Percentiles rank a stretch among this genome's conserved stretches.
Evolutionary conservation across 2,888 invertebrate species (phyloP).

Genomic region (Drosophila mettleri): DNA sequence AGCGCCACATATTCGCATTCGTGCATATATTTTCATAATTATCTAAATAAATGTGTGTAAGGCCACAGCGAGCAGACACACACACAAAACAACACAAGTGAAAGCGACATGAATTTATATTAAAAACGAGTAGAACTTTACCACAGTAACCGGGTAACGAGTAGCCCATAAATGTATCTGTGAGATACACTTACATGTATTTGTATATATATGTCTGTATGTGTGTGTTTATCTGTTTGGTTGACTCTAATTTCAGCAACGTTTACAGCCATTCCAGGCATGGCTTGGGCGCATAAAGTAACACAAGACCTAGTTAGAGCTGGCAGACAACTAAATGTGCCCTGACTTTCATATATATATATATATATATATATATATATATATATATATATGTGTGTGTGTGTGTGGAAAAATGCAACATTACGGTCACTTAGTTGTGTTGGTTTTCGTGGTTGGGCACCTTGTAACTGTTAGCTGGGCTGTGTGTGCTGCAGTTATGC

Average conservation of each 20-base stretch:
- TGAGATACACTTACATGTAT: constrained; percentile 24
- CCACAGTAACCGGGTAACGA: constrained; percentile 51
- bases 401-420: constrained; percentile 61
- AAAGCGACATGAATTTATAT: constrained; percentile 77
- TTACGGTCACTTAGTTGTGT: constrained; percentile 67
- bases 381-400: constrained; percentile 28
- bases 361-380: constrained; percentile 20
- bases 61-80: constrained; percentile 39
- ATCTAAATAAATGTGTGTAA: constrained; percentile 72
- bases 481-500: constrained; percentile 72
- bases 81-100: constrained; percentile 49
- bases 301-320: constrained; percentile 68
- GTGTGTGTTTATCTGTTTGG: constrained; percentile 39
- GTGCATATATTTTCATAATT: constrained; percentile 71
- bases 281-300: constrained; percentile 59
- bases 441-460: constrained; percentile 35
- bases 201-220: constrained; percentile 7
- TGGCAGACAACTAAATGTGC: constrained; percentile 32
- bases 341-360: constrained; percentile 19
- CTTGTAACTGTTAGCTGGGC: constrained; percentile 1
- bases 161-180: constrained; percentile 60
- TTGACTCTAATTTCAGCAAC: constrained; percentile 61
- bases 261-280: constrained; percentile 42
- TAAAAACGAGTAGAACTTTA: constrained; percentile 68
- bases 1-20: constrained; percentile 28